Conservation (phyloP, 2,797 vertebrate genomes). For the Taenioides sp. region DNA sequence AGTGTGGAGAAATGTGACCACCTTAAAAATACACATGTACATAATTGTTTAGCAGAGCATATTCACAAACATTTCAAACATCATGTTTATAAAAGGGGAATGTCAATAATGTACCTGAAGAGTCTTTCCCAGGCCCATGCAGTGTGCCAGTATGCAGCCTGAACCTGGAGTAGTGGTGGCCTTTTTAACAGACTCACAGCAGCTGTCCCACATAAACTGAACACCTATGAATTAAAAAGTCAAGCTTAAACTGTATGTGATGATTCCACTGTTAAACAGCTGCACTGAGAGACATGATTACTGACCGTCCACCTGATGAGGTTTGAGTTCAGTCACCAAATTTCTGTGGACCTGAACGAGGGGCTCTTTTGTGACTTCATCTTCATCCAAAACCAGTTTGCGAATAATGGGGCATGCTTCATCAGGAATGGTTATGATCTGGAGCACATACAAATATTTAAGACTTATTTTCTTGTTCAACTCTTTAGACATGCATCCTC, state of each 20-base stretch:
- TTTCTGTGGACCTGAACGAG: constrained; percentile 90
- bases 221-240: constrained; percentile 79
- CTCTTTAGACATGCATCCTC: background rate
- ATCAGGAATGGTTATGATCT: constrained; percentile 87
- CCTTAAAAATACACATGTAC: constrained; percentile 70
- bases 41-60: too few species aligned
- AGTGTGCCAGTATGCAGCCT: constrained; percentile 95
- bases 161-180: constrained; percentile 89
- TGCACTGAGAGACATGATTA: constrained; percentile 6
- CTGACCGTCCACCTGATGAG: constrained; percentile 95
- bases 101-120: constrained; percentile 82
- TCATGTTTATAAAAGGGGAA: background rate
- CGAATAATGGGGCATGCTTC: constrained; percentile 84
- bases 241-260: background rate
- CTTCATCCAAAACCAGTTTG: constrained; percentile 92
- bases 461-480: background rate
- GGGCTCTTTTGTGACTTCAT: constrained; percentile 87
- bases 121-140: constrained; percentile 97
- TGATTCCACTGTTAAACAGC: background rate
- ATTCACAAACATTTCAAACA: too few species aligned
- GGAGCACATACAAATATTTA: background rate
- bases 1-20: constrained; percentile 93
- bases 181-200: constrained; percentile 94
- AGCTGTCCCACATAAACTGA: constrained; percentile 98
- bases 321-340: constrained; percentile 91